Evolutionary conservation across 2,888 invertebrate genomes (phyloP).

Genomic region (Eupithecia dodoneata): DNA sequence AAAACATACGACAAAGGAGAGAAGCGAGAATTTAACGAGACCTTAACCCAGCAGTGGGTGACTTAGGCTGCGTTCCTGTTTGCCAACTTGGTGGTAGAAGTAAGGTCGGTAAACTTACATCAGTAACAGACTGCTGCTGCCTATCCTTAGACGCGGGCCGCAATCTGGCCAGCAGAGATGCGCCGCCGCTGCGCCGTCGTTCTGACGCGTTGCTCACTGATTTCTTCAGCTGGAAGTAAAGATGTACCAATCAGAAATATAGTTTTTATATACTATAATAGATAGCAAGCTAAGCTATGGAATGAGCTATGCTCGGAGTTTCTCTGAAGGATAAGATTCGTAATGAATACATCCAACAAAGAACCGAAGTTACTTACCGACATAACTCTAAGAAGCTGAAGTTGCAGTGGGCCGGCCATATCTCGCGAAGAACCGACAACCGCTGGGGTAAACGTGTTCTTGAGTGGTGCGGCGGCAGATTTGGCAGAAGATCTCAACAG

Average conservation of each 20-base stretch:
- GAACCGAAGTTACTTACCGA: no score
- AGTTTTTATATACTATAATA: neutral
- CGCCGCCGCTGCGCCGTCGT: constrained; percentile 89
- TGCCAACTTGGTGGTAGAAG: neutral
- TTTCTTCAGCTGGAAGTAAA: constrained; percentile 87
- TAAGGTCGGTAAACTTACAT: constrained; percentile 54
- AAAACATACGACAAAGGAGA: neutral
- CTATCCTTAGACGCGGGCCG: constrained; percentile 87
- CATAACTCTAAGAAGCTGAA: no score
- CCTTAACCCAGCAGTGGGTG: neutral
- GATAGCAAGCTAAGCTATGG: no score
- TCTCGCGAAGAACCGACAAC: no score
- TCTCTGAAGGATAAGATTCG: no score
- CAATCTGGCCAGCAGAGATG: constrained; percentile 90
- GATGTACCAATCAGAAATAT: neutral
- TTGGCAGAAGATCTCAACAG: no score
- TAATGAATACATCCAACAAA: no score
- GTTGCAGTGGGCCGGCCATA: no score
- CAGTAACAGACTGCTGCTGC: constrained; percentile 52
- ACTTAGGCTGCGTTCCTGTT: no score
- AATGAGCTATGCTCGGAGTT: no score
- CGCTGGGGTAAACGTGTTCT: no score
- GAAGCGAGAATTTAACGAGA: neutral
- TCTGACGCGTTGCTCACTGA: constrained; percentile 94
- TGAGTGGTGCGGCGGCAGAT: no score